Conservation (phyloP, 2,888 invertebrate genomes). For the Pycnomerus fuliginosus region DNA sequence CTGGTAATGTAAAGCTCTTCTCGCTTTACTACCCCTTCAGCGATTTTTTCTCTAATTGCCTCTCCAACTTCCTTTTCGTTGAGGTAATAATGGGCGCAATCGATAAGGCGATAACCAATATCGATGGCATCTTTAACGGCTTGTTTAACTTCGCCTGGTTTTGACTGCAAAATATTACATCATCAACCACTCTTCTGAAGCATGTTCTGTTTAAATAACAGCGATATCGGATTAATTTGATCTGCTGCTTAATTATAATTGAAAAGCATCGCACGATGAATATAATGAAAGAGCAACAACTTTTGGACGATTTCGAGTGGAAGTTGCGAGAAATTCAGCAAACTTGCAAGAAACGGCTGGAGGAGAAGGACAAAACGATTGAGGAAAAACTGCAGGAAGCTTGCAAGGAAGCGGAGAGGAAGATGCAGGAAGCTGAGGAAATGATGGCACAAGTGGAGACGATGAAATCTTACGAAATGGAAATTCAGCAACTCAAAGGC, state of each 20-base stretch:
- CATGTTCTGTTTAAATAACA: no score
- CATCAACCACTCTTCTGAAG: no score
- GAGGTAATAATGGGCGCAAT: slow-evolving; percentile 68
- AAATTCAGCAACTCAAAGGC: slow-evolving; percentile 59
- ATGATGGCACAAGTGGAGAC: slow-evolving; percentile 53
- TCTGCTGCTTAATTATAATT: no score
- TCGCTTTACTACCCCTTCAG: slow-evolving; percentile 63
- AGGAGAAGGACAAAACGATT: slow-evolving; percentile 62
- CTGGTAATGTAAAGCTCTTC: slow-evolving; percentile 69
- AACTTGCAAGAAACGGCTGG: slow-evolving; percentile 62
- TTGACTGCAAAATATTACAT: slow-evolving; percentile 54
- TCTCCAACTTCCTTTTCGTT: slow-evolving; percentile 69
- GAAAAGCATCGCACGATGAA: slow-evolving; percentile 67
- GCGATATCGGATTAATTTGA: no score
- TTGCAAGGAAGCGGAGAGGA: slow-evolving; percentile 47
- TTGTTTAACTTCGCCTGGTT: slow-evolving; percentile 61
- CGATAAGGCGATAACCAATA: slow-evolving; percentile 72
- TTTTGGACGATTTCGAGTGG: slow-evolving; percentile 82
- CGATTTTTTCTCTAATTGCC: slow-evolving; percentile 61
- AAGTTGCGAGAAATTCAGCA: slow-evolving; percentile 76
- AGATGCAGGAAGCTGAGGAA: slow-evolving; percentile 48
- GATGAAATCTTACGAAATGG: slow-evolving; percentile 58
- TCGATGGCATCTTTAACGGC: slow-evolving; percentile 71
- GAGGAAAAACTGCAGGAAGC: slow-evolving; percentile 56
- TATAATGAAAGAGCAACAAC: slow-evolving; percentile 69